A percentile compares a stretch with the other conserved stretches of the same genome.
Conservation (phyloP, 2,797 vertebrate species). For the Leuciscus waleckii region DNA sequence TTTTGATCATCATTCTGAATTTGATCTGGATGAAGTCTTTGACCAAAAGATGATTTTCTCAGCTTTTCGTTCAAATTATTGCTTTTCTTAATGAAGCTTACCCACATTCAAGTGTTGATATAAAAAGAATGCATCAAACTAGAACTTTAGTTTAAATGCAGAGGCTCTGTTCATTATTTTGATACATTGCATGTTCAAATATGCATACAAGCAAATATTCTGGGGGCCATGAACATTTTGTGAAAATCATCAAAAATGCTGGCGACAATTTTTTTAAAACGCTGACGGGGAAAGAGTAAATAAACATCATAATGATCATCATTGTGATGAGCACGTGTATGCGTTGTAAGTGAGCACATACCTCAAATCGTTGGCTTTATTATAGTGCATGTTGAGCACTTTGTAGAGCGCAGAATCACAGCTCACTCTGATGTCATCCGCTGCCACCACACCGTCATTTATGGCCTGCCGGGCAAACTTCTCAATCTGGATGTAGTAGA, state of each 20-base stretch:
- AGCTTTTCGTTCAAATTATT: no score
- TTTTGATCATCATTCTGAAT: not conserved
- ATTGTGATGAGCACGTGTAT: slow-evolving; percentile 1
- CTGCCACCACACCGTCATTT: slow-evolving; percentile 75
- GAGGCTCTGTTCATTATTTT: not conserved
- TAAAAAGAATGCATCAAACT: not conserved
- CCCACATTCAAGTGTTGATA: not conserved
- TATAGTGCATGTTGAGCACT: slow-evolving; percentile 90
- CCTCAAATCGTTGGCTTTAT: slow-evolving; percentile 93
- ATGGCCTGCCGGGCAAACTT: slow-evolving; percentile 89
- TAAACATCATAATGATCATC: no score
- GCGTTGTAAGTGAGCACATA: slow-evolving; percentile 67
- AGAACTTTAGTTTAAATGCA: not conserved
- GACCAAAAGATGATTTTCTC: not conserved
- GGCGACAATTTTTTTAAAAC: not conserved
- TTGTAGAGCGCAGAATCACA: slow-evolving; percentile 91
- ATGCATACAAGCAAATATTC: not conserved
- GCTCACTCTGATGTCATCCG: slow-evolving; percentile 79
- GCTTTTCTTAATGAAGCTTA: no score
- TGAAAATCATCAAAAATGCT: not conserved
- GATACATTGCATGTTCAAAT: not conserved
- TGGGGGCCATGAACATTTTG: not conserved
- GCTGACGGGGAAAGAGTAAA: no score
- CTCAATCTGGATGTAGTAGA: slow-evolving; percentile 98
- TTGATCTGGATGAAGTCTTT: no score